Evolutionary conservation across 2,113 vertebrate genomes (phyloP).

Genomic region (Peucedramus taeniatus): DNA sequence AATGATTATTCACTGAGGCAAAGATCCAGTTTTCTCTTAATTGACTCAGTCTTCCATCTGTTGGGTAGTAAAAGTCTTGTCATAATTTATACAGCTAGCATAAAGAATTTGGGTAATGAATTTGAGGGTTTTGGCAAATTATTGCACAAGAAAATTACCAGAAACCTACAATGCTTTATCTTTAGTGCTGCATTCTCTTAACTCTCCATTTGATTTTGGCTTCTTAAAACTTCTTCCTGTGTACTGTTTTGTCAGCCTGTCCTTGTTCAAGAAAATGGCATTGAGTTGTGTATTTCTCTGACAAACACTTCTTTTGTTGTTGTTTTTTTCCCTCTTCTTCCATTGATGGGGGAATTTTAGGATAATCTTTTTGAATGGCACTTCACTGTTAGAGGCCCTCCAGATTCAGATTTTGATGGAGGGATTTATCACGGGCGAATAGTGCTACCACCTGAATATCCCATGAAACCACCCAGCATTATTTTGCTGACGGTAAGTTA

Average conservation of each 20-base stretch:
- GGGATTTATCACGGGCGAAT: slow-evolving; percentile 97
- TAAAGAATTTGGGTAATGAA: background rate
- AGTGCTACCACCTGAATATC: slow-evolving; percentile 94
- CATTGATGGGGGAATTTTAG: slow-evolving; percentile 63
- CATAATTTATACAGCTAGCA: background rate
- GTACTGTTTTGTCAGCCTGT: background rate
- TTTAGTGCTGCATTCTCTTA: background rate
- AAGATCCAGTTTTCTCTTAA: background rate
- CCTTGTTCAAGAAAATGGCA: background rate
- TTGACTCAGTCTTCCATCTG: background rate
- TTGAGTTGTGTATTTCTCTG: background rate
- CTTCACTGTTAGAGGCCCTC: slow-evolving; percentile 95
- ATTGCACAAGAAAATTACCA: background rate
- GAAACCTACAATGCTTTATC: background rate
- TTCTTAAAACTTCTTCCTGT: background rate
- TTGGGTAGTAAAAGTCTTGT: background rate
- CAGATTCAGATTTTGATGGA: slow-evolving; percentile 96
- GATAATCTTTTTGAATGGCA: slow-evolving; percentile 99
- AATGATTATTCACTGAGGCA: background rate
- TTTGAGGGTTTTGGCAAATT: background rate
- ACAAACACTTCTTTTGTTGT: fast-evolving
- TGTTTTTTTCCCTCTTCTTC: background rate
- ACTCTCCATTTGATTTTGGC: background rate
- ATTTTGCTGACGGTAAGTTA: slow-evolving; percentile 97
- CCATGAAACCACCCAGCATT: slow-evolving; percentile 99